Base-by-base conservation (phyloP, 2,113 vertebrate species). In the Argyrosomus japonicus region DNA sequence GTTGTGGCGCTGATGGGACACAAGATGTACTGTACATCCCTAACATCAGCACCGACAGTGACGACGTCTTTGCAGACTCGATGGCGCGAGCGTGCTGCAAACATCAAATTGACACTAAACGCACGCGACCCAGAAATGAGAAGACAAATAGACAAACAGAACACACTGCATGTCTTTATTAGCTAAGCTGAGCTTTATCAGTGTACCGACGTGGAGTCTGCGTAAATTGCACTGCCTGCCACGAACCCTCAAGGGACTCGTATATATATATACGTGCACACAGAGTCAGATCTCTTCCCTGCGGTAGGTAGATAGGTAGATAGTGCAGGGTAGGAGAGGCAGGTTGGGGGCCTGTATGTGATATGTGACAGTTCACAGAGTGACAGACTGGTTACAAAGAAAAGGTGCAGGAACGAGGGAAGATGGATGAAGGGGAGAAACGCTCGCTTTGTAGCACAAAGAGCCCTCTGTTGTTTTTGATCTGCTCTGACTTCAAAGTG, bases 401-500 rank as follows among this genome's bases (percentile, higher is more conserved):
- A 84, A 87, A 90, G 80, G 72, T 89, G 85, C 81, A 81, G 85
- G 75, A 89, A 81, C 17, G 68, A 83, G 83, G 81, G 23, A 87
- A 84, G 90, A 86, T 77, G 88, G 90, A 93, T 90, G 88, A 92
- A 91, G 89, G 88, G 79, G 82, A 81, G 86, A 81, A 85, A 83
- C 17, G 18, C 73, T 88, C 47, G 81, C 92, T 93, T 93, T 94
- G 86, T 93, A 88, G 81, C 93, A 92, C 90, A 93, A 90, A 93
- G 91, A 83, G 75, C 68, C 65, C 86, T 93, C 71, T 92, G 89
- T 90, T 91, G 91, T 93, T 88, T 93, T 92, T 94, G 90, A 94
- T 94, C 90, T 80, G 87, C 85, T 64, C 32, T 54, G 81, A 88
- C 93, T 93, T 94, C 92, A 94, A 94, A 94, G 92, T 90, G 92